Conservation (phyloP, 2,797 vertebrate genomes). For the Natrix natrix region DNA sequence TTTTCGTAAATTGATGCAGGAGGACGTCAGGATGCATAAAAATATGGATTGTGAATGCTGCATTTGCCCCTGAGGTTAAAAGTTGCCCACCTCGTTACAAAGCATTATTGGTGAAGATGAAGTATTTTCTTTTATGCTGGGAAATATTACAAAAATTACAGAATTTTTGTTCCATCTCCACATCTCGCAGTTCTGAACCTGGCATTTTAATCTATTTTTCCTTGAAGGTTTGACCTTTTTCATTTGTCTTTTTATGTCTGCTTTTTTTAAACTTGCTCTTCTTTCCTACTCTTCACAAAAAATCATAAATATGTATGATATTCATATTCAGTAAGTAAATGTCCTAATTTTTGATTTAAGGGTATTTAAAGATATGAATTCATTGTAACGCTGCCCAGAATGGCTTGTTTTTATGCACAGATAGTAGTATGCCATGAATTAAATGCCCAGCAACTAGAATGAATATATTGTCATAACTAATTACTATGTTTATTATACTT, state of each 20-base stretch:
- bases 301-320: neutral
- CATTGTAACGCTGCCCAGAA: slow-evolving; percentile 8
- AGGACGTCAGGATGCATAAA: neutral
- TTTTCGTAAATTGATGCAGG: neutral
- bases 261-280: neutral
- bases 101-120: neutral
- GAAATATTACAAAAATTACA: neutral
- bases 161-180: neutral
- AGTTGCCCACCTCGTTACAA: neutral
- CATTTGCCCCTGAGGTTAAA: neutral
- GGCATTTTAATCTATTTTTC: neutral
- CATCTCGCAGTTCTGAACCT: neutral
- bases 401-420: neutral
- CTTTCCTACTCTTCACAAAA: neutral
- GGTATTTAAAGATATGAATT: slow-evolving; percentile 21
- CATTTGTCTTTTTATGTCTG: neutral
- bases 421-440: neutral
- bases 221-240: neutral
- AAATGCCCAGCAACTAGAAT: slow-evolving; percentile 32
- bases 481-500: slow-evolving; percentile 37
- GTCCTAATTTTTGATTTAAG: slow-evolving; percentile 1
- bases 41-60: neutral
- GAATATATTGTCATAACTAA: slow-evolving; percentile 39
- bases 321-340: neutral
- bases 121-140: neutral